phyloP scores from a whole-genome alignment of 2,888 invertebrate genomes.

The Teinopalpus imperialis region DNA sequence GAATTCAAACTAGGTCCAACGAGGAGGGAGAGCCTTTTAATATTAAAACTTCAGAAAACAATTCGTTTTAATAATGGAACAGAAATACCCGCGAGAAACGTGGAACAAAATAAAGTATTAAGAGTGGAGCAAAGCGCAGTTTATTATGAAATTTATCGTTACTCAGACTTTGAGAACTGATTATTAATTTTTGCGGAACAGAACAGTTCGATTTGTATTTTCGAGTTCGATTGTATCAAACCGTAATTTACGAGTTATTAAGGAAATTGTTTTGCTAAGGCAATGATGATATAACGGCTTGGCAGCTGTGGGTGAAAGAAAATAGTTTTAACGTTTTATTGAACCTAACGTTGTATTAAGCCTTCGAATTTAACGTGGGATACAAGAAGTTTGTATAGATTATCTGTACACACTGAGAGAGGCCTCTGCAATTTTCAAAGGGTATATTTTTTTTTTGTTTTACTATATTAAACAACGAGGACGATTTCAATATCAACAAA shows the following conservation, averaged over 20 bases:
- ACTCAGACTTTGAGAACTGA: conserved; percentile 49
- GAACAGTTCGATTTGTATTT: conserved; percentile 25
- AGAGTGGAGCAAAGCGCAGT: conserved; percentile 55
- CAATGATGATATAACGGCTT: conserved; percentile 4
- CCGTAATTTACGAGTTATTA: conserved; percentile 19
- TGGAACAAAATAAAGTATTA: conserved; percentile 68
- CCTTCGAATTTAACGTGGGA: not conserved
- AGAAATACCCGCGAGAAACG: conserved; percentile 58
- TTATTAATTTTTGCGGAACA: conserved; percentile 45
- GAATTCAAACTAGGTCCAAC: conserved; percentile 41
- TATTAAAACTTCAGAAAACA: conserved; percentile 70
- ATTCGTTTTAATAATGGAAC: conserved; percentile 67
- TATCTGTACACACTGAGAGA: not conserved
- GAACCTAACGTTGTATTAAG: not conserved
- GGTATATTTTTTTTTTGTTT: no score
- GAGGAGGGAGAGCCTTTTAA: conserved; percentile 40
- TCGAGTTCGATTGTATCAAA: no score
- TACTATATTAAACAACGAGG: no score
- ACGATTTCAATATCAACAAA: no score
- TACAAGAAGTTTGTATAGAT: not conserved
- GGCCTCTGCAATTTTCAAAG: not conserved
- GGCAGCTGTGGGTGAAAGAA: not conserved
- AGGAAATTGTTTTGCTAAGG: not conserved
- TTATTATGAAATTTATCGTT: conserved; percentile 63
- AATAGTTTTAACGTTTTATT: not conserved